Percentiles rank a stretch among this genome's conserved stretches.
Evolutionary conservation across 2,113 vertebrate species (phyloP).

Genomic region (Periophthalmus modestus): DNA sequence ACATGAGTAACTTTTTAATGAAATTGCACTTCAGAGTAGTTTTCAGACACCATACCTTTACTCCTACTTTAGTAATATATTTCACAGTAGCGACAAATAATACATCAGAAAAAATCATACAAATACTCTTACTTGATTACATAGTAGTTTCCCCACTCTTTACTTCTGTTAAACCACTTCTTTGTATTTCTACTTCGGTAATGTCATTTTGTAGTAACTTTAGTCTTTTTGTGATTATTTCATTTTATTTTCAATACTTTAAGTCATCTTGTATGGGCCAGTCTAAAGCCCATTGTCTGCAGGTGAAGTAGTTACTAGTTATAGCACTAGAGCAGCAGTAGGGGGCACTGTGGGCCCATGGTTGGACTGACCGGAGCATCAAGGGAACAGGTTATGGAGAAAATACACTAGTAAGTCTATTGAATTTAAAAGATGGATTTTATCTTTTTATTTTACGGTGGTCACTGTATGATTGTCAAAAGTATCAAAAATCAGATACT

Average conservation of each 20-base stretch:
- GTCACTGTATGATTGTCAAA: too few species aligned
- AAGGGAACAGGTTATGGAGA: conserved; percentile 12
- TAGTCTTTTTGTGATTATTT: neutral
- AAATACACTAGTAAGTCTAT: neutral
- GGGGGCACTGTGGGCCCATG: conserved; percentile 75
- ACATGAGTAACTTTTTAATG: too few species aligned
- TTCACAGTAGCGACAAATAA: too few species aligned
- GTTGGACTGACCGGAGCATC: conserved; percentile 4
- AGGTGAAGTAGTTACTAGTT: neutral
- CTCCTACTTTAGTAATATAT: too few species aligned
- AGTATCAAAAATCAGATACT: neutral
- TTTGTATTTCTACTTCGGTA: neutral
- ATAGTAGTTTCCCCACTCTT: too few species aligned
- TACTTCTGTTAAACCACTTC: too few species aligned
- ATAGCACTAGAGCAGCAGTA: conserved; percentile 43
- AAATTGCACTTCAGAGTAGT: too few species aligned
- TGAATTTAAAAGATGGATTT: neutral
- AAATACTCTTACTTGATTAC: too few species aligned
- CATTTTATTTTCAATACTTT: neutral
- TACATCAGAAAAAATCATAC: too few species aligned
- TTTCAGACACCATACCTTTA: too few species aligned
- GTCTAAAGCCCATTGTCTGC: neutral
- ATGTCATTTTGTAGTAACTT: too few species aligned
- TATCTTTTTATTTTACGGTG: neutral
- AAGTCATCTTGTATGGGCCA: neutral